A percentile compares a stretch with the other conserved stretches of the same genome.
These are phyloP conservation scores for Umimayanthus kanabou DNA, from an alignment of 92 coral and sea anemone species.

Conservation along the genomic window DNA sequence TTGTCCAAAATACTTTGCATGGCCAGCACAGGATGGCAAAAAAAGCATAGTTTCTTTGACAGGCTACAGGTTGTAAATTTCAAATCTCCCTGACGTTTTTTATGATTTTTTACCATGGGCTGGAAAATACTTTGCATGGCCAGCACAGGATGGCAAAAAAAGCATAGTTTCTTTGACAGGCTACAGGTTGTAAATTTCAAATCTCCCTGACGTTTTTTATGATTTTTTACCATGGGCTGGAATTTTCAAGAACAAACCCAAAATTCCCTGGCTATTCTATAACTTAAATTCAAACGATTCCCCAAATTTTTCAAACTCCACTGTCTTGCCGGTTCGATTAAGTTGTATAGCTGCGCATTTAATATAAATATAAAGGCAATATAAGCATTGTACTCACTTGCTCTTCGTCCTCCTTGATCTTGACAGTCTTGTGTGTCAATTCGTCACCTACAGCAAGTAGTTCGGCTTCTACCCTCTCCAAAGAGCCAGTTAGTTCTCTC, in stretches of 20 bases:
- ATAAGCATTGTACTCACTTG: constrained; percentile 7
- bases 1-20: not conserved
- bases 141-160: not conserved
- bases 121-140: not conserved
- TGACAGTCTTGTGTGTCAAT: constrained; percentile 40
- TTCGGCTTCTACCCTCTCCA: constrained; percentile 14
- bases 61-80: too few species aligned
- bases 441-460: constrained; percentile 33
- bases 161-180: too few species aligned
- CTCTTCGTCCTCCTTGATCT: constrained; percentile 45
- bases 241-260: not conserved
- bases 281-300: not conserved
- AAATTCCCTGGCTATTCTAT: not conserved
- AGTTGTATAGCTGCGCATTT: not conserved
- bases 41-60: too few species aligned
- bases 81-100: too few species aligned
- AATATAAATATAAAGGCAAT: not conserved
- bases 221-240: too few species aligned
- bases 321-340: too few species aligned
- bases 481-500: constrained; percentile 1
- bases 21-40: not conserved
- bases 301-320: not conserved
- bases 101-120: too few species aligned
- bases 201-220: too few species aligned
- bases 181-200: too few species aligned